phyloP scores from a whole-genome alignment of 2,797 vertebrate species.

The Steatocranus sp. region DNA sequence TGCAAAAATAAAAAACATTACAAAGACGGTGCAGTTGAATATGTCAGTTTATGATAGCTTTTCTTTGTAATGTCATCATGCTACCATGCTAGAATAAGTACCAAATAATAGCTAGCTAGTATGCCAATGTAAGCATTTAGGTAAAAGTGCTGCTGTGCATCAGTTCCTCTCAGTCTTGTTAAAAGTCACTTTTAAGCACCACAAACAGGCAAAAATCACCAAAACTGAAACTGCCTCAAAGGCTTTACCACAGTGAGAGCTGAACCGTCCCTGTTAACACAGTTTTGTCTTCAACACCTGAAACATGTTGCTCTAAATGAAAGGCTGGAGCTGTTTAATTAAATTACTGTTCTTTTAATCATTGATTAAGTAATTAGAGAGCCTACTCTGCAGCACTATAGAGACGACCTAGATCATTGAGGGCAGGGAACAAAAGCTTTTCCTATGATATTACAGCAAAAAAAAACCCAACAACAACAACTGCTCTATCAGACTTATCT shows the following conservation, averaged over 20 bases:
- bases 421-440: neutral
- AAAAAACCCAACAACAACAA: fast-evolving
- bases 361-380: conserved; percentile 24
- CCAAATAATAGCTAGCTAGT: neutral
- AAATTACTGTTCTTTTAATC: conserved; percentile 22
- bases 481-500: neutral
- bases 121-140: neutral
- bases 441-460: neutral
- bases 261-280: neutral
- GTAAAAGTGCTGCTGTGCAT: neutral
- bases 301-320: neutral
- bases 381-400: neutral
- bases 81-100: neutral
- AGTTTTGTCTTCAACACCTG: neutral
- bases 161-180: neutral
- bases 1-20: neutral
- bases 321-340: conserved; percentile 6
- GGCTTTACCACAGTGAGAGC: neutral
- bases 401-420: conserved; percentile 4
- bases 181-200: neutral
- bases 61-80: neutral
- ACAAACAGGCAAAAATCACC: neutral
- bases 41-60: neutral
- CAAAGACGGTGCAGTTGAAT: neutral
- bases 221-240: neutral